Evolutionary conservation across 1,140 invertebrate species (phyloP).

Genomic region (Steinernema feltiae): DNA sequence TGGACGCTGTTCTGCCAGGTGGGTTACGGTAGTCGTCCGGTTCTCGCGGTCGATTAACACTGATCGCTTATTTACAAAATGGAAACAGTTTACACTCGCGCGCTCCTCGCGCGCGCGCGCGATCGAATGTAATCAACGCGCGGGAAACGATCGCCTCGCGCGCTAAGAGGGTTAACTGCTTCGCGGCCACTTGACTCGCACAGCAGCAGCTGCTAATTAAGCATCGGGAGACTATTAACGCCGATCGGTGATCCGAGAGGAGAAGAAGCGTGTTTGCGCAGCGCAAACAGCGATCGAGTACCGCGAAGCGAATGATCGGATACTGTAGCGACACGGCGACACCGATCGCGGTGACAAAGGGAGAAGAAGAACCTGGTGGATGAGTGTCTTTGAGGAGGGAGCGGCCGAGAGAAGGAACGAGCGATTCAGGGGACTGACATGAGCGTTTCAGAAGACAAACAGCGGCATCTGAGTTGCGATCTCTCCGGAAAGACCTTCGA

Average conservation of each 20-base stretch:
- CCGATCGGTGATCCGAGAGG: neutral
- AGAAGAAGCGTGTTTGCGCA: neutral
- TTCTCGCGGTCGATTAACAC: neutral
- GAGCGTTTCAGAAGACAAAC: neutral
- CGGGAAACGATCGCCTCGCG: neutral
- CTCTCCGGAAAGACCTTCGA: conserved; percentile 2
- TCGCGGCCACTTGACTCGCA: conserved; percentile 3
- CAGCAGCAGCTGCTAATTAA: conserved; percentile 7
- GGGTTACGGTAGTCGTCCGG: neutral
- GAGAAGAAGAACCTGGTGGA: neutral
- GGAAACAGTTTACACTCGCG: conserved; percentile 10
- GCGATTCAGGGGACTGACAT: too few relatives aligned
- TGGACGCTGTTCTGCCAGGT: neutral
- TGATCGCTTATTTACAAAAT: conserved; percentile 6
- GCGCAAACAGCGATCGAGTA: neutral
- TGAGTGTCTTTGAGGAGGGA: neutral
- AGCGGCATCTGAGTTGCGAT: neutral
- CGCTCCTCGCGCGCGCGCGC: neutral
- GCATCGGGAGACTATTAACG: neutral
- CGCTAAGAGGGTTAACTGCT: conserved; percentile 15
- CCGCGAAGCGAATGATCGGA: neutral
- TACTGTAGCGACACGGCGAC: conserved; percentile 4
- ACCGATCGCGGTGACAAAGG: neutral
- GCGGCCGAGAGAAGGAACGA: too few relatives aligned
- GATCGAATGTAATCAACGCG: conserved; percentile 2